These are phyloP conservation scores for Callimico goeldii DNA, from an alignment of 2,797 vertebrate genomes.

Conservation along the genomic window DNA sequence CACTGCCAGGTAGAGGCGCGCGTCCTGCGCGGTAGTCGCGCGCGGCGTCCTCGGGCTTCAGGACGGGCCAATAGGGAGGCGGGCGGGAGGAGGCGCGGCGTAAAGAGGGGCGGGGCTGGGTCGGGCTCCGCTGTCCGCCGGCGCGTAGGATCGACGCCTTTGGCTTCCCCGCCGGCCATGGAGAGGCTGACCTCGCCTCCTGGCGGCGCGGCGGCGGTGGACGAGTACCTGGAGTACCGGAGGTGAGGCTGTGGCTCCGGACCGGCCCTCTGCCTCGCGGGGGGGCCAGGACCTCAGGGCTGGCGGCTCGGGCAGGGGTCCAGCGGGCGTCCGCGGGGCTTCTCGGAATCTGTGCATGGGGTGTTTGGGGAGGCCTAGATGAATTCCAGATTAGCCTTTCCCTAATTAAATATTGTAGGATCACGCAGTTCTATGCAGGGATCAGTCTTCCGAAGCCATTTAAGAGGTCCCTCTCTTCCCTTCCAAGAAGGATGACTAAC, in stretches of 20 bases:
- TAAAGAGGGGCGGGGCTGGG: neutral
- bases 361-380: neutral
- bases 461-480: neutral
- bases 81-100: neutral
- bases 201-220: constrained; percentile 67
- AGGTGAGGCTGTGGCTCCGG: constrained; percentile 71
- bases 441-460: neutral
- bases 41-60: too few relatives aligned
- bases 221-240: constrained; percentile 82
- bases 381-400: neutral
- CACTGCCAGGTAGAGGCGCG: neutral
- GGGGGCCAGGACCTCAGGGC: accelerated
- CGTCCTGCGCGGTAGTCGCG: accelerated
- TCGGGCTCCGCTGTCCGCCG: accelerated
- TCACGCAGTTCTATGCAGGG: neutral
- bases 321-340: neutral
- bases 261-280: too few relatives aligned
- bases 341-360: neutral
- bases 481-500: neutral
- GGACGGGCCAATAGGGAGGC: neutral
- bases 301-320: neutral
- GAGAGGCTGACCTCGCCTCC: constrained; percentile 76
- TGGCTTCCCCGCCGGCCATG: constrained; percentile 49
- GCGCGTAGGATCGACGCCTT: accelerated
- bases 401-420: neutral